Conservation (phyloP, 2,113 vertebrate genomes). For the Callipepla squamata region DNA sequence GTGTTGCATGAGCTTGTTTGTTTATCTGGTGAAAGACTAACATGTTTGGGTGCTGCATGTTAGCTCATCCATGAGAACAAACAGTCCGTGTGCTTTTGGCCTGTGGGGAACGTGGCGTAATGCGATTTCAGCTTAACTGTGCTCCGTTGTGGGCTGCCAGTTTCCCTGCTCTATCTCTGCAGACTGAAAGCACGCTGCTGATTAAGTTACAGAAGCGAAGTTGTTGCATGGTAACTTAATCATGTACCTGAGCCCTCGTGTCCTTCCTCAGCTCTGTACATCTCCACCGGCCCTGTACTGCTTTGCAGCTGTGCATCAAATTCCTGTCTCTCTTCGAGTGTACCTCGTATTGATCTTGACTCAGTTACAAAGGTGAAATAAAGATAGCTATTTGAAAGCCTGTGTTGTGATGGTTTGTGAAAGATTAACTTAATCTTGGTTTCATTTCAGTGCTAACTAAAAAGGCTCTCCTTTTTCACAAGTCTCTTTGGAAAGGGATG, state of each 20-base stretch:
- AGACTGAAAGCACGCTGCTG: not conserved
- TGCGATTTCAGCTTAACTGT: not conserved
- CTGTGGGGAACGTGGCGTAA: not conserved
- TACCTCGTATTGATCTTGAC: conserved; percentile 62
- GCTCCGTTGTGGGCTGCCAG: not conserved
- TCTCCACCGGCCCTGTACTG: not conserved
- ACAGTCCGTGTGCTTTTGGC: not conserved
- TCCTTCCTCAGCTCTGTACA: not conserved
- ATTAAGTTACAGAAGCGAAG: not conserved
- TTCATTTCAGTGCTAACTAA: not conserved
- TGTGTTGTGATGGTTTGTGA: conserved; percentile 68
- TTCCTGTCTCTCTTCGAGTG: conserved; percentile 36
- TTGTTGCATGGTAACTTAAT: not conserved
- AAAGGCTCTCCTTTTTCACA: not conserved
- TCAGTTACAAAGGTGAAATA: conserved; percentile 65
- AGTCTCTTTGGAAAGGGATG: no score
- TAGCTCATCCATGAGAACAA: not conserved
- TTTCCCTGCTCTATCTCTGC: not conserved
- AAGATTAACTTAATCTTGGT: not conserved
- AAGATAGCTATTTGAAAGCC: conserved; percentile 70
- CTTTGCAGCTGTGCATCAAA: conserved; percentile 20
- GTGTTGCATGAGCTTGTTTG: conserved; percentile 1
- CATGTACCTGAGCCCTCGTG: not conserved
- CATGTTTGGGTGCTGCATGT: conserved; percentile 20
- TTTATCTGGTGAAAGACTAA: not conserved